phyloP scores from a whole-genome alignment of 2,113 vertebrate genomes.

The Corvus moneduloides region DNA sequence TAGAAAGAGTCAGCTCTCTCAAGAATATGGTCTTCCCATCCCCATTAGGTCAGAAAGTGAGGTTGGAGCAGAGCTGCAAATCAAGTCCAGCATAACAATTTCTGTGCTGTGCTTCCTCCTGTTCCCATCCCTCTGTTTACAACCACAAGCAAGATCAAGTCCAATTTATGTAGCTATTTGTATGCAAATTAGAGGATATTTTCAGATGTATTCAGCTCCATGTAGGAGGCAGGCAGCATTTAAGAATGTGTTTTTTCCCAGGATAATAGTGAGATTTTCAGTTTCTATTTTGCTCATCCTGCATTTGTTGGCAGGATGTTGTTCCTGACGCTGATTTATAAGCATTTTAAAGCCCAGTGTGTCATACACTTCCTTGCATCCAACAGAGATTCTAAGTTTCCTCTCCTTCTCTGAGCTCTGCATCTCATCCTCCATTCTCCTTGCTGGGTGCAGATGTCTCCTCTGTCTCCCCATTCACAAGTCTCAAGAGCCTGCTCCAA shows the following conservation, averaged over 20 bases:
- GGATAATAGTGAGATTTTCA: neutral
- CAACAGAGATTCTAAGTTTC: neutral
- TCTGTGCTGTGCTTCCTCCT: neutral
- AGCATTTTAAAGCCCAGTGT: neutral
- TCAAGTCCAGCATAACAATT: neutral
- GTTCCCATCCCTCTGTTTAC: constrained; percentile 46
- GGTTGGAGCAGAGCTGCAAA: neutral
- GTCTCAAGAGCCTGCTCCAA: neutral
- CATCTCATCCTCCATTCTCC: neutral
- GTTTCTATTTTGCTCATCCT: constrained; percentile 35
- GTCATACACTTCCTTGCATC: neutral
- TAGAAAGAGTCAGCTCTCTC: neutral
- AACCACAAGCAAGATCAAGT: constrained; percentile 56
- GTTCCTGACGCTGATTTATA: constrained; percentile 32
- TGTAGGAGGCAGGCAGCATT: constrained; percentile 54
- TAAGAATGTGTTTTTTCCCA: constrained; percentile 37
- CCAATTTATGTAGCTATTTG: constrained; percentile 69
- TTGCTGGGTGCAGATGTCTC: neutral
- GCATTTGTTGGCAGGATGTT: constrained; percentile 33
- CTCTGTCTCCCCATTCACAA: neutral
- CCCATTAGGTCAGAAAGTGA: neutral
- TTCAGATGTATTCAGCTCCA: constrained; percentile 54
- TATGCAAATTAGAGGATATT: constrained; percentile 67
- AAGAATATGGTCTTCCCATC: neutral
- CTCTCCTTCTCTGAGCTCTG: neutral